Conservation (phyloP, 2,888 invertebrate species). For the Abrostola tripartita region DNA sequence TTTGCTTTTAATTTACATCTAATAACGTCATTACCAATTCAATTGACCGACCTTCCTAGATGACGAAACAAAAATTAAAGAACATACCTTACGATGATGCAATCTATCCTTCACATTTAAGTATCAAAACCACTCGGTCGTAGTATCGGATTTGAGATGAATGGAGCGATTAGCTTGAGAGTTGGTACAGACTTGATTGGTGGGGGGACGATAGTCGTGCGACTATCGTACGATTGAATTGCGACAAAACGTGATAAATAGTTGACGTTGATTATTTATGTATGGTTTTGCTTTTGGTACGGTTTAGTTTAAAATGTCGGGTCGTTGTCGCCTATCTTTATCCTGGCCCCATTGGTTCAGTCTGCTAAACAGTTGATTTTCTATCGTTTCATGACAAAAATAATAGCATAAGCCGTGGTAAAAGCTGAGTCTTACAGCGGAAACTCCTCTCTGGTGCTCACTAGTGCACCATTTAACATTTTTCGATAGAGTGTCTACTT, state of each 20-base stretch:
- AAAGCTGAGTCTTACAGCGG: too few species aligned
- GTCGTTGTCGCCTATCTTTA: too few species aligned
- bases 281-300: not conserved
- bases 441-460: too few species aligned
- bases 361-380: too few species aligned
- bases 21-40: conserved; percentile 20
- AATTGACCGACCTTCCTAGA: conserved; percentile 22
- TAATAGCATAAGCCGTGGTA: too few species aligned
- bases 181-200: conserved; percentile 75
- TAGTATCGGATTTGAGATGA: conserved; percentile 60
- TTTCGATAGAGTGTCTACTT: too few species aligned
- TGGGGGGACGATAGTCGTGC: conserved; percentile 65
- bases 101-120: conserved; percentile 21
- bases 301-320: too few species aligned
- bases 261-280: conserved; percentile 17
- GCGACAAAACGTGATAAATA: conserved; percentile 44
- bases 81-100: not conserved
- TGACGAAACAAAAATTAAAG: conserved; percentile 20
- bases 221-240: conserved; percentile 63
- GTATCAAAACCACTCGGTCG: conserved; percentile 60
- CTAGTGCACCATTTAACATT: too few species aligned
- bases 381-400: too few species aligned
- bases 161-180: conserved; percentile 74
- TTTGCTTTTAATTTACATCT: conserved; percentile 23
- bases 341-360: too few species aligned